phyloP scores from a whole-genome alignment of 2,797 vertebrate species.

The Schizopygopsis malacanthus region DNA sequence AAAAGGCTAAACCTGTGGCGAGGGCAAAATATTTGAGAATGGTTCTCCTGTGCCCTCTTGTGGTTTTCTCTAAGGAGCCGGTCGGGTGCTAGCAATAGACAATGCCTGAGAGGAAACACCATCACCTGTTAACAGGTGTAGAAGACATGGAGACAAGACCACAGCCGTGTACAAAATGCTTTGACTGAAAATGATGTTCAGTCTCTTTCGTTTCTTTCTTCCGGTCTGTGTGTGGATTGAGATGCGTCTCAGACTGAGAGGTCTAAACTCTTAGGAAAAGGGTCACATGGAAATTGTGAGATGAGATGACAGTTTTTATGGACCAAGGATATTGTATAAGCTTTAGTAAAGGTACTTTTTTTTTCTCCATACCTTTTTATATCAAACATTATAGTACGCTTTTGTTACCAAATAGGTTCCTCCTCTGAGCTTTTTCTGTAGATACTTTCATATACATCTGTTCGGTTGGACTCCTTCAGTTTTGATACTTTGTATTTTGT shows the following conservation, averaged over 20 bases:
- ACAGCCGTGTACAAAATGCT: conserved; percentile 72
- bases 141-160: conserved; percentile 63
- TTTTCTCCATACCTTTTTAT: conserved; percentile 87
- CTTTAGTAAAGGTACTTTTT: conserved; percentile 99
- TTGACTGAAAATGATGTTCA: conserved; percentile 78
- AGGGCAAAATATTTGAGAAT: conserved; percentile 60
- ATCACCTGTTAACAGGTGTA: conserved; percentile 78
- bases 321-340: conserved; percentile 99
- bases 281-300: conserved; percentile 82
- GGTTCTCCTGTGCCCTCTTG: conserved; percentile 75
- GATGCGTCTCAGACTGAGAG: conserved; percentile 85
- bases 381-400: conserved; percentile 95
- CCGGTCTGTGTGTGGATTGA: conserved; percentile 78
- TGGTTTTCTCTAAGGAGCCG: conserved; percentile 80
- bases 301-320: conserved; percentile 95
- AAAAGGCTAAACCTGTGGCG: not conserved
- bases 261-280: conserved; percentile 78
- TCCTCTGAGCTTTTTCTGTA: conserved; percentile 88
- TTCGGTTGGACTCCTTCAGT: conserved; percentile 77
- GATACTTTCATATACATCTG: conserved; percentile 75
- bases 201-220: conserved; percentile 73
- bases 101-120: conserved; percentile 74
- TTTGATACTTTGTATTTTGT: conserved; percentile 75
- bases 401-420: conserved; percentile 99
- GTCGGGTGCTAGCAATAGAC: conserved; percentile 79